A percentile compares a stretch with the other conserved stretches of the same genome.
phyloP scores from a whole-genome alignment of 2,888 invertebrate genomes.

The Sinopyrophorus schimmeli region DNA sequence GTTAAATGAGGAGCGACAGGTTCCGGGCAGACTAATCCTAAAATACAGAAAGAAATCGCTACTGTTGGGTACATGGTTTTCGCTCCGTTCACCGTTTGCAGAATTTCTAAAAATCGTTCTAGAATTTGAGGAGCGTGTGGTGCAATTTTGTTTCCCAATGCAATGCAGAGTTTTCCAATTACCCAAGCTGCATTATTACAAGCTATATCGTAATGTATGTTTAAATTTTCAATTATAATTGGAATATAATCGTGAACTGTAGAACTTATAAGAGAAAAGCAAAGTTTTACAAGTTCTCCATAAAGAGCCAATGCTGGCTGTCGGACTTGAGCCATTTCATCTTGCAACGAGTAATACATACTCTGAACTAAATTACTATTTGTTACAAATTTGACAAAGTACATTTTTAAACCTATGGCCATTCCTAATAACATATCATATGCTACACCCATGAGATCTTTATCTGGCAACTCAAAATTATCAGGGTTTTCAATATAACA shows the following conservation, averaged over 20 bases:
- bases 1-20: slow-evolving; percentile 98
- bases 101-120: slow-evolving; percentile 86
- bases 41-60: slow-evolving; percentile 99
- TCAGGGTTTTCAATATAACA: slow-evolving; percentile 66
- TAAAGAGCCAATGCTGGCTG: slow-evolving; percentile 77
- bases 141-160: slow-evolving; percentile 89
- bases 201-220: slow-evolving; percentile 95
- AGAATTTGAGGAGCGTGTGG: slow-evolving; percentile 89
- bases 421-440: slow-evolving; percentile 73
- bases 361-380: slow-evolving; percentile 70
- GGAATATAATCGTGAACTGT: slow-evolving; percentile 96
- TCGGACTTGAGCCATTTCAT: slow-evolving; percentile 71
- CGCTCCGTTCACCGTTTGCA: slow-evolving; percentile 91
- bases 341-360: slow-evolving; percentile 72
- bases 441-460: slow-evolving; percentile 77
- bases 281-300: slow-evolving; percentile 74
- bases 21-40: slow-evolving; percentile 99
- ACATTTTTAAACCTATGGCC: slow-evolving; percentile 69
- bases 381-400: slow-evolving; percentile 68
- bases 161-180: slow-evolving; percentile 96
- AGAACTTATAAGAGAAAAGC: slow-evolving; percentile 86
- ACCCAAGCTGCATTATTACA: slow-evolving; percentile 99
- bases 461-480: slow-evolving; percentile 67
- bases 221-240: slow-evolving; percentile 92
- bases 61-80: slow-evolving; percentile 98